Percentiles rank a stretch among this genome's conserved stretches.
phyloP scores from a whole-genome alignment of 2,888 invertebrate species.

The Drosophila demipolita region DNA sequence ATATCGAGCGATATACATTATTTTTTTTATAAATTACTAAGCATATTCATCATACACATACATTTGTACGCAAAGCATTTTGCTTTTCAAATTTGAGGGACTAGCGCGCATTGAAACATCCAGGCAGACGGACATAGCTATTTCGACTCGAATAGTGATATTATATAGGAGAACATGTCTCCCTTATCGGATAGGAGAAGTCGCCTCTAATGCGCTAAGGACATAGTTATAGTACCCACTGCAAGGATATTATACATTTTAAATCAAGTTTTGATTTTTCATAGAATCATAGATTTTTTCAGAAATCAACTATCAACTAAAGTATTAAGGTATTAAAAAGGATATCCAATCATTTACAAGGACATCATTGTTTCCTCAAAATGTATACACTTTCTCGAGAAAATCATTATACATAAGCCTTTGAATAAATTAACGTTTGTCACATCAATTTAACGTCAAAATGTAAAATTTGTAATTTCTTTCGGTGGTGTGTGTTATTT shows the following conservation, averaged over 20 bases:
- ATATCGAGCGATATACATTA: background rate
- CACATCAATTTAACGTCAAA: background rate
- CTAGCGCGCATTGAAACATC: background rate
- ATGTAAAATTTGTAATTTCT: background rate
- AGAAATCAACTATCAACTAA: background rate
- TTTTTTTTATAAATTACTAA: background rate
- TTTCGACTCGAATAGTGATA: background rate
- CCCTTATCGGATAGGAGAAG: background rate
- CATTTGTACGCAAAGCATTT: background rate
- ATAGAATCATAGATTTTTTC: background rate
- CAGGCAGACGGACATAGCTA: background rate
- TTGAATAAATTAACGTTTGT: background rate
- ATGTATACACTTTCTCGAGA: background rate
- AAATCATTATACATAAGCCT: background rate
- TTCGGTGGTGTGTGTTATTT: background rate
- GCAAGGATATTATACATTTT: background rate
- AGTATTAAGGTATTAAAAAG: background rate
- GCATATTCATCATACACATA: background rate
- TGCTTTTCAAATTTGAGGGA: background rate
- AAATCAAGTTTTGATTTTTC: background rate
- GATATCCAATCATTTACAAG: background rate
- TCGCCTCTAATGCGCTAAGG: background rate
- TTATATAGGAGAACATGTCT: background rate
- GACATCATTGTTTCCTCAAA: background rate
- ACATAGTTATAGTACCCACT: background rate